These are phyloP conservation scores for Mimas tiliae DNA, from an alignment of 2,888 invertebrate species.

Conservation along the genomic window DNA sequence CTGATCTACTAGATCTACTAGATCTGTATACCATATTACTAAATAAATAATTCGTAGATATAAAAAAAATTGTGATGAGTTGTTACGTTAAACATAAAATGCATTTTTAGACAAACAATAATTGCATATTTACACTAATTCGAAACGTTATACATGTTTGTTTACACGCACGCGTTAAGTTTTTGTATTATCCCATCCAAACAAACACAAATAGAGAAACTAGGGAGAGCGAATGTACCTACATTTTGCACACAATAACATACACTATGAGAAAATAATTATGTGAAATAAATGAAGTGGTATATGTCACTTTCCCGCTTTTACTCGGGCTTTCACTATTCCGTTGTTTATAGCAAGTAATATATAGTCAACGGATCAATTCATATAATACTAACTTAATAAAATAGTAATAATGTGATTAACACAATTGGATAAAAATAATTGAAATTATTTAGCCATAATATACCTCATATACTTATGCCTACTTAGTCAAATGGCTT, in stretches of 20 bases:
- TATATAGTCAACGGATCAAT: conserved; percentile 1
- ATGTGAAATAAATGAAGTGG: conserved; percentile 6
- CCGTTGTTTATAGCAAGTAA: conserved; percentile 10
- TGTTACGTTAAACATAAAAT: neutral
- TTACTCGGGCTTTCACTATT: conserved; percentile 26
- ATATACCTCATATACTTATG: too few relatives aligned
- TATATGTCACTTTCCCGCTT: conserved; percentile 24
- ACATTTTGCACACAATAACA: conserved; percentile 18
- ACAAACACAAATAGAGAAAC: neutral
- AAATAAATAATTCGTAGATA: too few relatives aligned
- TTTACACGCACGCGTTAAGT: neutral
- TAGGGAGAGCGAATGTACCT: neutral
- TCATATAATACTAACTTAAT: neutral
- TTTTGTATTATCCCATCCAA: neutral
- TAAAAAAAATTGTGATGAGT: neutral
- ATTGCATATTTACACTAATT: neutral
- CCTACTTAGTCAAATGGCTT: neutral
- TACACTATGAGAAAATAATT: conserved; percentile 26
- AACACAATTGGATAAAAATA: neutral
- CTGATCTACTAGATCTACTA: neutral
- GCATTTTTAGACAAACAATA: neutral
- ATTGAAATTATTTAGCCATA: neutral
- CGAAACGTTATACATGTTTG: neutral
- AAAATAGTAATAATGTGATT: neutral
- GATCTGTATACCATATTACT: too few relatives aligned